These are phyloP conservation scores for Phyllotreta striolata DNA, from an alignment of 2,888 invertebrate genomes.

Conservation along the genomic window DNA sequence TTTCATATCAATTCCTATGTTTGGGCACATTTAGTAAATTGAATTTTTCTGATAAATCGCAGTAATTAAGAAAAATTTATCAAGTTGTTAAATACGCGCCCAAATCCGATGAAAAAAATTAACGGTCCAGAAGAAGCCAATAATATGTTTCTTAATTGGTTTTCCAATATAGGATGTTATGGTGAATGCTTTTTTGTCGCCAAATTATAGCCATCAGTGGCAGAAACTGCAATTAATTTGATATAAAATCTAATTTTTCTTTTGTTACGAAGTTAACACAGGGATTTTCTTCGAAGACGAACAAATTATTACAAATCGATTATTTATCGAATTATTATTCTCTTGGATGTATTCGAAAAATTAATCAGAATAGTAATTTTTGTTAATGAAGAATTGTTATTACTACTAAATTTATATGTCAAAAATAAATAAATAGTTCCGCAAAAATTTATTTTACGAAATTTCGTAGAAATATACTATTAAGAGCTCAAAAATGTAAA, in stretches of 20 bases:
- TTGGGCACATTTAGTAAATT: slow-evolving; percentile 7
- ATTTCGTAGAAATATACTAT: no score
- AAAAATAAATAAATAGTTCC: no score
- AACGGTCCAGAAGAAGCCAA: slow-evolving; percentile 50
- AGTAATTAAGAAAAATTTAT: slow-evolving; percentile 46
- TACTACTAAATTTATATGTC: no score
- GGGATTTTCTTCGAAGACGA: slow-evolving; percentile 4
- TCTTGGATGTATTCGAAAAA: no score
- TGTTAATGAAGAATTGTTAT: no score
- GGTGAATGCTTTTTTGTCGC: slow-evolving; percentile 32
- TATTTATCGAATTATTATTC: no score
- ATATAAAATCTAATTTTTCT: slow-evolving; percentile 34
- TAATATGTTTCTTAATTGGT: slow-evolving; percentile 44
- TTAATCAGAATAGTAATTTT: no score
- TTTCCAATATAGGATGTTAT: slow-evolving; percentile 39
- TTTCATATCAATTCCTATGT: slow-evolving; percentile 1
- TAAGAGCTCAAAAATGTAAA: no score
- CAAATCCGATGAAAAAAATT: slow-evolving; percentile 47
- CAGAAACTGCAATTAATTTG: slow-evolving; percentile 41
- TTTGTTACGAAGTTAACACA: slow-evolving; percentile 20
- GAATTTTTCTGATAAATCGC: slow-evolving; percentile 43
- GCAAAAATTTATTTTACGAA: no score
- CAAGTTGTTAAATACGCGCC: slow-evolving; percentile 43
- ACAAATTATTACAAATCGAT: no score
- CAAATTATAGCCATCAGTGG: slow-evolving; percentile 37